Evolutionary conservation across 2,113 vertebrate species (phyloP), one percentile per base, ranked within the genome.

Genomic region (Bufo bufo): DNA sequence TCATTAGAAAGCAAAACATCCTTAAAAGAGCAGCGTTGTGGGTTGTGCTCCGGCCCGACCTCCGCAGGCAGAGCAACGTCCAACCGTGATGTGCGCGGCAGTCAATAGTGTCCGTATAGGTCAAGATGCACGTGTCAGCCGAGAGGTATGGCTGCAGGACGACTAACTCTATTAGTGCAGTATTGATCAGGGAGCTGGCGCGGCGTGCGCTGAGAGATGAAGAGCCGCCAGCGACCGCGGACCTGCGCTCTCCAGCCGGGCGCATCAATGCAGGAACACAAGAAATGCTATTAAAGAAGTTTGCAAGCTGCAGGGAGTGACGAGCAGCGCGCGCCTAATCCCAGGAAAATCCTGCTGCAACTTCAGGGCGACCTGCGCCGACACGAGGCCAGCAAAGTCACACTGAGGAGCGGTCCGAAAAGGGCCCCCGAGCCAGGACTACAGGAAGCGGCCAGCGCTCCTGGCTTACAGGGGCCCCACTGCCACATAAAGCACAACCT

Each of bases 131-230:
- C 14, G 65, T 92, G 84, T 90, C 77, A 90, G 33, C 71, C 81
- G 77, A 89, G 87, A 85, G 66, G 90, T 89, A 91, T 90, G 83
- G 90, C 78, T 90, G 75, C 87, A 90, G 84, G 81, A 93, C 91
- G 90, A 63, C 79, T 84, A 91, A 90, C n/a, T 90, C 23, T 65
- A 78, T n/a, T 89, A 58, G 59, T 11, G 71, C 33, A 7, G 20
- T 71, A 63, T 88, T 91, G 87, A 88, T 89, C 87, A 61, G 84
- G 85, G 88, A 93, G 90, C 0, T 81, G 54, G 47, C 45, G 45
- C 1, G 87, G 86, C 33, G 86, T 87, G 59, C 0, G 4, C n/a
- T 75, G 77, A 66, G 85, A 90, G 50, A 43, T 92, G 80, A 71
- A 2, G 5, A 84, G n/a, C 87, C 89, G 89, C 71, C 88, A 90